Base-by-base conservation (phyloP, 2,113 vertebrate genomes). In the Labeo rohita region DNA sequence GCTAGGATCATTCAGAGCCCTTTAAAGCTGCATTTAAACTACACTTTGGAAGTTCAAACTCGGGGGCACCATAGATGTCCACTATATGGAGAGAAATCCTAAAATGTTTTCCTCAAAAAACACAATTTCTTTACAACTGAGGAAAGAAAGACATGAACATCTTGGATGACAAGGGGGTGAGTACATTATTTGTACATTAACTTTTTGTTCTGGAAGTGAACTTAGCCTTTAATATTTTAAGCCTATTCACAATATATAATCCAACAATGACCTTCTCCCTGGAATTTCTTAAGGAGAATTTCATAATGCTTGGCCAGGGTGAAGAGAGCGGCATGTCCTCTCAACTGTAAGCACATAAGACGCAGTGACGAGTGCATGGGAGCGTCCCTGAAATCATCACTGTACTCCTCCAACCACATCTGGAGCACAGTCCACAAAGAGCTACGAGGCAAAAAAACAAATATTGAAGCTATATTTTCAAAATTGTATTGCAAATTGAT, bases 331-430 rank as follows among this genome's bases (percentile, higher is more conserved):
- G 92, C 66, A 34, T 94, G 93, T 86, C 88, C 91, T 73, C 81
- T 85, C 88, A 96, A 89, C 82, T 95, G 94, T 7, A 83, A 83
- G 5, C 90, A 74, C 80, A 94, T 75, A 50, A 87, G 86, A 59
- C 90, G 87, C 74, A 96, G 91, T 28, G 88, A 90, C 0, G 83
- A 50, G 87, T 95, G 91, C 49, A 92, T 85, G 6, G 97, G 96
- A 8, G 95, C 92, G 16, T 97, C 95, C 81, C 94, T 89, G 88
- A 98, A 95, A 91, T 97, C 97, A 79, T 95, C 95, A 6, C 94
- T 94, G 90, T 95, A 96, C 82, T 96, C 95, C 11, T 93, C 95
- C 66, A 98, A 89, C 97, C 97, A 98, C 50, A 89, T 94, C 83
- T 97, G 95, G 68, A 95, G 84, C 6, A 95, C 88, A 76, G 89